Conservation (phyloP, 2,888 invertebrate genomes). For the Neoscelio sp. region DNA sequence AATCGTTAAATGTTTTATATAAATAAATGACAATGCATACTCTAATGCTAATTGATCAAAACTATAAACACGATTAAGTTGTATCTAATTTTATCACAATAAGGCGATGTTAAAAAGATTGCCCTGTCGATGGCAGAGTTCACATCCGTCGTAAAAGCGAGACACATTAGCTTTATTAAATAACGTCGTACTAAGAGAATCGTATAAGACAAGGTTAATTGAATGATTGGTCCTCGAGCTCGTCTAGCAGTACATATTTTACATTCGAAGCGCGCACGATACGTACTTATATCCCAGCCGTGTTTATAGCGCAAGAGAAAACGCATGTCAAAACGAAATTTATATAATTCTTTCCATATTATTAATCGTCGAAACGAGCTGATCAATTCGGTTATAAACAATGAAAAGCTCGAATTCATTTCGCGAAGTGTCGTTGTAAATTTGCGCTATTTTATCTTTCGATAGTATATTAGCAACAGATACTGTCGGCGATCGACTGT, state of each 20-base stretch:
- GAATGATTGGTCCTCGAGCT: slow-evolving; percentile 79
- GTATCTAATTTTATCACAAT: slow-evolving; percentile 51
- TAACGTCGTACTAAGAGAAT: slow-evolving; percentile 79
- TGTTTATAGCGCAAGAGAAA: slow-evolving; percentile 17
- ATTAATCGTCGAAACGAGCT: slow-evolving; percentile 43
- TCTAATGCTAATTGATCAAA: neutral
- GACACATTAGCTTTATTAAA: slow-evolving; percentile 78
- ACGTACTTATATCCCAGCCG: slow-evolving; percentile 5
- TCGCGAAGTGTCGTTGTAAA: slow-evolving; percentile 3
- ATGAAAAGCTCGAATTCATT: slow-evolving; percentile 22
- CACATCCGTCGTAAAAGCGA: slow-evolving; percentile 67
- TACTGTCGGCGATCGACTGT: slow-evolving; percentile 30
- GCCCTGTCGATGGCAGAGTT: slow-evolving; percentile 65
- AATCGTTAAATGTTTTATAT: too few relatives aligned
- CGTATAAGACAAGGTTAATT: slow-evolving; percentile 78
- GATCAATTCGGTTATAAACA: slow-evolving; percentile 36
- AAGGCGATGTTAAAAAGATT: slow-evolving; percentile 60
- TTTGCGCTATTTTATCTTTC: slow-evolving; percentile 21
- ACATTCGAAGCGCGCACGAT: slow-evolving; percentile 45
- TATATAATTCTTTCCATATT: slow-evolving; percentile 28
- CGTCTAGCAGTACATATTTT: slow-evolving; percentile 71
- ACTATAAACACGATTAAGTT: slow-evolving; percentile 38
- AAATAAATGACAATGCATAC: too few relatives aligned
- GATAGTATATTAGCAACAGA: slow-evolving; percentile 27
- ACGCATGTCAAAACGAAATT: slow-evolving; percentile 44